Conservation (phyloP, 1,140 invertebrate species). For the Theocolax elegans region DNA sequence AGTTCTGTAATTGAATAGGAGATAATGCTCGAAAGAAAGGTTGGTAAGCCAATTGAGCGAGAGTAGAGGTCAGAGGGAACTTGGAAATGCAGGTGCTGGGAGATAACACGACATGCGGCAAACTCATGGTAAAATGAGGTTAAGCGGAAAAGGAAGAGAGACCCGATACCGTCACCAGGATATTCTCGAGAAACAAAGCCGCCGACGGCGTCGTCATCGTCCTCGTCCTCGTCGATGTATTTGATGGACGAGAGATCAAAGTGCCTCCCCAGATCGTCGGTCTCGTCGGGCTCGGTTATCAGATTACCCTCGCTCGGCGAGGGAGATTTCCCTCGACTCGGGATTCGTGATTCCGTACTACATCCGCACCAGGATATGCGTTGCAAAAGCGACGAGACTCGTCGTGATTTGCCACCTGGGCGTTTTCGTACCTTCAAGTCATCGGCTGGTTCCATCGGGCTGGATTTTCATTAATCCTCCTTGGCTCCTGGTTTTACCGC, state of each 20-base stretch:
- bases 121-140: no score
- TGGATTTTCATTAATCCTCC: no score
- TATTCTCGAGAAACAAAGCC: no score
- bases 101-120: no score
- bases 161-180: no score
- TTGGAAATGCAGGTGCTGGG: no score
- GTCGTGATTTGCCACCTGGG: slow-evolving; percentile 6
- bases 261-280: slow-evolving; percentile 52
- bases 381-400: slow-evolving; percentile 14
- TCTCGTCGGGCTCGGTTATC: neutral
- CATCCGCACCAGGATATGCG: slow-evolving; percentile 39
- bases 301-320: neutral
- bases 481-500: no score
- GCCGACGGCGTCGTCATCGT: slow-evolving; percentile 42
- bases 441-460: neutral
- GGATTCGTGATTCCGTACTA: slow-evolving; percentile 1
- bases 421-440: slow-evolving; percentile 6
- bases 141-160: no score
- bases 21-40: no score
- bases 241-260: slow-evolving; percentile 62
- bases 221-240: slow-evolving; percentile 64
- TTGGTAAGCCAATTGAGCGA: no score
- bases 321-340: slow-evolving; percentile 24
- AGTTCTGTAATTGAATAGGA: no score
- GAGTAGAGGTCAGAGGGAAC: no score